Percentiles rank a stretch among this genome's conserved stretches.
phyloP scores from a whole-genome alignment of 2,113 vertebrate genomes.

The Dicaeum eximium region DNA sequence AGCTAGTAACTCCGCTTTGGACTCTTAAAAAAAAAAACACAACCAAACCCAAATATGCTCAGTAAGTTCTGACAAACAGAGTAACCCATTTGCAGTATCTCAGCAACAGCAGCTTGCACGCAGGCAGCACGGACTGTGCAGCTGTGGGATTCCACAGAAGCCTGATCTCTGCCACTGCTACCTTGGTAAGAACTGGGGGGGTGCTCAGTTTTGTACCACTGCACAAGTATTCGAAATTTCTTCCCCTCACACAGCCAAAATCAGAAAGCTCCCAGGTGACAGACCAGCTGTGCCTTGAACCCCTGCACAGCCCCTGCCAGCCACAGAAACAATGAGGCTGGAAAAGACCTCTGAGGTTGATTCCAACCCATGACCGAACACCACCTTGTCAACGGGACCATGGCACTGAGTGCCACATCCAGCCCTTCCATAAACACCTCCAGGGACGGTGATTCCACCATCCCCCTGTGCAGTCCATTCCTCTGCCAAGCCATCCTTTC shows the following conservation, averaged over 20 bases:
- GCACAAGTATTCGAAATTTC: background rate
- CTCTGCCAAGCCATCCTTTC: background rate
- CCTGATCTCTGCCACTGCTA: background rate
- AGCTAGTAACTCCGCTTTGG: background rate
- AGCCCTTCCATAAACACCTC: background rate
- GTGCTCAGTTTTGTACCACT: rapidly evolving
- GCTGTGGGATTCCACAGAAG: background rate
- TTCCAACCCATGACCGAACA: background rate
- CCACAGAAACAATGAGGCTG: background rate
- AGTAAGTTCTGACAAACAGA: background rate
- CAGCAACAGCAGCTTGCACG: rapidly evolving
- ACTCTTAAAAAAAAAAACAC: background rate
- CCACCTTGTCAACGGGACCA: background rate
- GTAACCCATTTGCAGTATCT: too few relatives aligned
- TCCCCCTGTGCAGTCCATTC: background rate
- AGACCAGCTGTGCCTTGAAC: background rate
- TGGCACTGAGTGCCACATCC: background rate
- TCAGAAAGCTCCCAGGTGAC: background rate
- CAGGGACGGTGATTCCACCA: background rate
- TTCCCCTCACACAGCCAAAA: background rate
- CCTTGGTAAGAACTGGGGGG: background rate
- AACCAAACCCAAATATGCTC: background rate
- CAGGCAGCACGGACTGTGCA: rapidly evolving
- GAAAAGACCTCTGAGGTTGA: background rate
- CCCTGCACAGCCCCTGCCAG: background rate